Evolutionary conservation across 2,113 vertebrate genomes (phyloP).

Genomic region (Coptodon bakossiorum): DNA sequence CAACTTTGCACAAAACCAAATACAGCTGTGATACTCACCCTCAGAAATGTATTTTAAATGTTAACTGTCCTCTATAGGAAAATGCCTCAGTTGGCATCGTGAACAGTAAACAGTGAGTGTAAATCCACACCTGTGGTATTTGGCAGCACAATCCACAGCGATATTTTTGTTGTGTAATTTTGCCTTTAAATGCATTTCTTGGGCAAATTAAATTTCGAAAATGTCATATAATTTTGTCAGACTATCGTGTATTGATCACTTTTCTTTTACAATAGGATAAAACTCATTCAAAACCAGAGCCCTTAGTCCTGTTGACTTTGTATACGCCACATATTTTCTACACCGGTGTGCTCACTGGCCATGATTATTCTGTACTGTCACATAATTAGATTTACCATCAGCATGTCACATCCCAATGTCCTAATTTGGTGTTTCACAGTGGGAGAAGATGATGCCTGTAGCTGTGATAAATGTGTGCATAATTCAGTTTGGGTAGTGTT

Average conservation of each 20-base stretch:
- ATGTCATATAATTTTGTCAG: neutral
- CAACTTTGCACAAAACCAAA: neutral
- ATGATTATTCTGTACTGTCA: constrained; percentile 4
- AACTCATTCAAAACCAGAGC: neutral
- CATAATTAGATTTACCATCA: neutral
- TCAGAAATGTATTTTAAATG: neutral
- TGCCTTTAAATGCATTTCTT: neutral
- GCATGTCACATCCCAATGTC: neutral
- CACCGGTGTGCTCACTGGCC: neutral
- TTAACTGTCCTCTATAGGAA: neutral
- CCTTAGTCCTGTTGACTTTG: neutral
- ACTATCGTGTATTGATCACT: neutral
- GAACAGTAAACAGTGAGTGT: neutral
- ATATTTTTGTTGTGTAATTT: neutral
- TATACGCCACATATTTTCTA: neutral
- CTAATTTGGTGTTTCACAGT: constrained; percentile 29
- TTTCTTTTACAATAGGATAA: neutral
- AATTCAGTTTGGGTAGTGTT: constrained; percentile 23
- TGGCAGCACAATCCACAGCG: neutral
- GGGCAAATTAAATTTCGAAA: neutral
- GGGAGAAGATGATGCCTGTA: neutral
- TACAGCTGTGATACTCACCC: neutral
- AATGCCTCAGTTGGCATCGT: neutral
- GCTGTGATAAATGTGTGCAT: neutral
- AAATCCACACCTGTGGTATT: neutral